Evolutionary conservation across 2,797 vertebrate species (phyloP), one percentile per base, ranked within the genome.

Genomic region (Okamejei kenojei): DNA sequence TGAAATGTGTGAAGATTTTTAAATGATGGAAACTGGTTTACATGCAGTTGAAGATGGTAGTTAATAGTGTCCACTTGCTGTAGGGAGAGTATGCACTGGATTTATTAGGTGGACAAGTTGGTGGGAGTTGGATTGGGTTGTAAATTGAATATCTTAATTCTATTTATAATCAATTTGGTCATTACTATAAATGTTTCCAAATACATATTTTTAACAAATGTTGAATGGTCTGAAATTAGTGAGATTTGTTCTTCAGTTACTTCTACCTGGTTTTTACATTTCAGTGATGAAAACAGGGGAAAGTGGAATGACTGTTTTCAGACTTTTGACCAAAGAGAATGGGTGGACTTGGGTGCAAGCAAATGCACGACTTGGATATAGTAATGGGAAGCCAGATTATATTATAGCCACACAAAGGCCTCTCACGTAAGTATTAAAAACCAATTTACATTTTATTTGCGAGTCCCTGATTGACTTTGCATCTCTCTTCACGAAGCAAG

Each of bases 271-370:
- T 92, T 92, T 92, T 38, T 54, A 35, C 23, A 54, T 80, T 93
- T 54, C 93, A 94, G 97, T 97, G 97, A 97, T 97, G 93, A 97
- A 97, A 94, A 97, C 97, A 2, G 97, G 97, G 94, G 97, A 97
- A 94, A 97, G 96, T 94, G 97, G 97, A 94, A 95, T 97, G 96
- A 96, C 96, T 29, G 96, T 97, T 19, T 97, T 97, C 95, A 96
- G 97, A 91, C 96, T 97, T 94, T 96, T 97, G 84, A 96, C 96
- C 93, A 97, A 97, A 96, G 96, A 95, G 93, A 97, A 96, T 71
- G 94, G 95, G 93, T 97, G 97, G 97, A 38, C 96, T 23, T 97
- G 97, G 97, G 90, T 97, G 45, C 97, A 97, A 95, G 97, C 97
- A 93, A 97, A 97, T 26, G 97, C 97, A 10, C 96, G 97, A 3